These are phyloP conservation scores for Agrochola lota DNA, from an alignment of 2,888 invertebrate genomes.

Conservation along the genomic window DNA sequence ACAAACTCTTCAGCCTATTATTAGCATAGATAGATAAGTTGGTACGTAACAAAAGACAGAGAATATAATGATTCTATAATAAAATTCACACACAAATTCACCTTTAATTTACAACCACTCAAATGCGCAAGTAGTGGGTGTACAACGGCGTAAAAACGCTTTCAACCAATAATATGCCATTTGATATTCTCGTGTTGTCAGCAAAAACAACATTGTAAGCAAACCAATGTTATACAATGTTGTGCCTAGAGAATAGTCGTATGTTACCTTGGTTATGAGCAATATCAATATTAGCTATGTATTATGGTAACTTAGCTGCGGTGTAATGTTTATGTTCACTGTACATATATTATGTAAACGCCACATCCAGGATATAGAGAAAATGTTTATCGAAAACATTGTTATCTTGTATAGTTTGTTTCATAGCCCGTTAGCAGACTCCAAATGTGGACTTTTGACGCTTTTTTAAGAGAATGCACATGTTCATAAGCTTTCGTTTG, in stretches of 20 bases:
- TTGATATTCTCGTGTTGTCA: conserved; percentile 43
- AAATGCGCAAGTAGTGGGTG: conserved; percentile 34
- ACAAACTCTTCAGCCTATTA: too few relatives aligned
- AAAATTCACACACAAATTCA: conserved; percentile 3
- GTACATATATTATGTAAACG: conserved; percentile 6
- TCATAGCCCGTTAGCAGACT: too few relatives aligned
- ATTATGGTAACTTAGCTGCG: conserved; percentile 41
- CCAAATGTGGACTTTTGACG: too few relatives aligned
- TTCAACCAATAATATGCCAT: conserved; percentile 35
- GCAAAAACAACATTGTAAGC: conserved; percentile 43
- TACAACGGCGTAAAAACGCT: conserved; percentile 19
- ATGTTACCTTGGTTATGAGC: conserved; percentile 44
- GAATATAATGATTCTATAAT: not conserved
- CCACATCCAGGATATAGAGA: conserved; percentile 10
- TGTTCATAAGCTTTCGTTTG: too few relatives aligned
- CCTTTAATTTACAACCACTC: conserved; percentile 29
- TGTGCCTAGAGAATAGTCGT: conserved; percentile 35
- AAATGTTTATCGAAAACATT: conserved; percentile 13
- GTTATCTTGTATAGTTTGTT: too few relatives aligned
- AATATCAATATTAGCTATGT: conserved; percentile 55
- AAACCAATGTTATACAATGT: conserved; percentile 47
- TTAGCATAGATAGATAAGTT: too few relatives aligned
- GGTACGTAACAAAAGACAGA: not conserved
- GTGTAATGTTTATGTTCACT: conserved; percentile 24
- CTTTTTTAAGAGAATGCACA: too few relatives aligned